These are phyloP conservation scores for Morpho helenor DNA, from an alignment of 2,888 invertebrate genomes.

Conservation along the genomic window DNA sequence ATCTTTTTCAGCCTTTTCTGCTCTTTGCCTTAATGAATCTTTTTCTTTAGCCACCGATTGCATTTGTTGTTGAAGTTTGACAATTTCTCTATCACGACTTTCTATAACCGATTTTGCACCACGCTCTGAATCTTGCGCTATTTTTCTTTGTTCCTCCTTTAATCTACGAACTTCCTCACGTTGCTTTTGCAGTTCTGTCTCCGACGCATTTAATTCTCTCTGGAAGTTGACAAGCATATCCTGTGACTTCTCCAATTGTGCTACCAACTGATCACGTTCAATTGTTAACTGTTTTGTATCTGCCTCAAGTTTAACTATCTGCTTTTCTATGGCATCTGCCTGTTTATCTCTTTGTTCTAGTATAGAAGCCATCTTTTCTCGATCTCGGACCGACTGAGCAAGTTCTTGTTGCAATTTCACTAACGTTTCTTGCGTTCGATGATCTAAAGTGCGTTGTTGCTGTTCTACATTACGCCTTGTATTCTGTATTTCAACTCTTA, in stretches of 20 bases:
- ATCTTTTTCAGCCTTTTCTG: slow-evolving; percentile 86
- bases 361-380: slow-evolving; percentile 88
- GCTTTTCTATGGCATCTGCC: slow-evolving; percentile 90
- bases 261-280: slow-evolving; percentile 92
- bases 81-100: slow-evolving; percentile 84
- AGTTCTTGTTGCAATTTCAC: slow-evolving; percentile 86
- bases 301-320: slow-evolving; percentile 89
- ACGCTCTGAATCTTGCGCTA: slow-evolving; percentile 84
- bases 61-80: slow-evolving; percentile 84
- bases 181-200: slow-evolving; percentile 89
- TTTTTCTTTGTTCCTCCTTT: slow-evolving; percentile 84
- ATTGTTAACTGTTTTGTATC: slow-evolving; percentile 92
- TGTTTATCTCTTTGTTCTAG: slow-evolving; percentile 89
- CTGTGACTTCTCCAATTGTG: slow-evolving; percentile 94
- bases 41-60: slow-evolving; percentile 81
- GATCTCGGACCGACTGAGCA: slow-evolving; percentile 84
- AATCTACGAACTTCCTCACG: slow-evolving; percentile 88
- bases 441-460: slow-evolving; percentile 82
- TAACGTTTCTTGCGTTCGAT: slow-evolving; percentile 85
- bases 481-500: slow-evolving; percentile 84
- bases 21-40: slow-evolving; percentile 82
- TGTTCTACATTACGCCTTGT: slow-evolving; percentile 82
- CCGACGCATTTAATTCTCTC: slow-evolving; percentile 91
- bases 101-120: slow-evolving; percentile 85
- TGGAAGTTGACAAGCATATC: slow-evolving; percentile 96